Base-by-base conservation (phyloP, 2,797 vertebrate species). In the Odontamblyopus lacepedii region DNA sequence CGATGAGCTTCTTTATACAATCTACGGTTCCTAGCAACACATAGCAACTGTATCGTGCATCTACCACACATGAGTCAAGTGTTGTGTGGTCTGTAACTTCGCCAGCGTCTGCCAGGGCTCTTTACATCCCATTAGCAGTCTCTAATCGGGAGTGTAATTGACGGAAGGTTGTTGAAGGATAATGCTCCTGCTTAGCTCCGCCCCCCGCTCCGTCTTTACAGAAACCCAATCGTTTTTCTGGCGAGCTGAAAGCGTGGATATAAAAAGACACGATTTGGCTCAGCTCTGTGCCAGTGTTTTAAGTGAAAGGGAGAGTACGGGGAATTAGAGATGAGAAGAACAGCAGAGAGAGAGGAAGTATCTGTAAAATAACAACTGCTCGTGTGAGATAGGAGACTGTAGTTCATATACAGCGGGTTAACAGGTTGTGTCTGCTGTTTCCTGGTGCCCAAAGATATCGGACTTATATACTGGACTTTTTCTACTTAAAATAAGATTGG, bases 141-240 rank as follows among this genome's bases (percentile, higher is more conserved):
- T 80, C 79, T 66, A 80, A 87, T 79, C 77, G 73, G 51, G 73
- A 84, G 87, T 86, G 66, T 90, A 91, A 92, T 86, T 87, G 87
- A 89, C 84, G 87, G 90, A 94, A 93, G 93, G 92, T 92, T 91
- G 88, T 86, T 88, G 88, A 92, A 93, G 92, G 91, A 89, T 89
- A 91, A 88, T 83, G 86, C 81, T 75, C 81, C 86, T 89, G 86
- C 86, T 85, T 81, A 89, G 87, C 66, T 32, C 55, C 61, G 72
- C 74, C 74, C 85, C 69, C 72, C 78, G 68, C 70, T 79, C 69
- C 27, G 69, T 81, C 84, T 85, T 57, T 85, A 79, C 85, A 87
- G 57, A 71, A 90, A 87, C 84, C 85, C 83, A 77, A 84, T 90
- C 76, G 70, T 72, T 88, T 88, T 59, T 57, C 61, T 57, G 72